A percentile compares a stretch with the other conserved stretches of the same genome.
Conservation (phyloP, 2,113 vertebrate species). For the Melanocharis versteri region DNA sequence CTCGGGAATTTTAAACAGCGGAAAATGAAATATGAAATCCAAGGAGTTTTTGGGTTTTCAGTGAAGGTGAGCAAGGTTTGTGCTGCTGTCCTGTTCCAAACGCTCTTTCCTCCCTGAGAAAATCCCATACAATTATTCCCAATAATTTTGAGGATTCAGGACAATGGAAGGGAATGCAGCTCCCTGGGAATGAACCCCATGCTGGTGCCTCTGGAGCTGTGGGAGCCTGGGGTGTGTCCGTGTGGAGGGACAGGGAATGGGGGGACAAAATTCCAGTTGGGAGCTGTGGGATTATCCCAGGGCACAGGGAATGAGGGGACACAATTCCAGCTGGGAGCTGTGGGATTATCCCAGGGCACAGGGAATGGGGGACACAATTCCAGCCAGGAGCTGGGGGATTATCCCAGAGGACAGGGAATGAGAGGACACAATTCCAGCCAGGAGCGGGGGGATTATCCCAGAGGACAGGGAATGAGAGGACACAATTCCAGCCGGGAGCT, state of each 20-base stretch:
- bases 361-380: no score
- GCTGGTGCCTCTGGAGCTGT: neutral
- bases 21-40: fast-evolving
- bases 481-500: neutral
- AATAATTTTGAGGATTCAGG: fast-evolving
- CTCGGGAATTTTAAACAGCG: neutral
- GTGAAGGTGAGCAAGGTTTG: neutral
- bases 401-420: no score
- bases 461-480: neutral
- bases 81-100: fast-evolving
- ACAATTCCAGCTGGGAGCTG: no score
- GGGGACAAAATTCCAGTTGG: neutral
- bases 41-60: neutral
- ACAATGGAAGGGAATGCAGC: neutral
- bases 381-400: no score
- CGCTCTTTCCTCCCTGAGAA: neutral
- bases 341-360: no score
- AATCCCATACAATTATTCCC: neutral
- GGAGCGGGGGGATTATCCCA: no score
- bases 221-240: neutral
- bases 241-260: neutral
- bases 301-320: neutral
- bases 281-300: neutral
- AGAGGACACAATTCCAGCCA: no score
- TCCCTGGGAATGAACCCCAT: neutral